Conservation (phyloP, 1,140 invertebrate species). For the Drosophila lacteicornis region DNA sequence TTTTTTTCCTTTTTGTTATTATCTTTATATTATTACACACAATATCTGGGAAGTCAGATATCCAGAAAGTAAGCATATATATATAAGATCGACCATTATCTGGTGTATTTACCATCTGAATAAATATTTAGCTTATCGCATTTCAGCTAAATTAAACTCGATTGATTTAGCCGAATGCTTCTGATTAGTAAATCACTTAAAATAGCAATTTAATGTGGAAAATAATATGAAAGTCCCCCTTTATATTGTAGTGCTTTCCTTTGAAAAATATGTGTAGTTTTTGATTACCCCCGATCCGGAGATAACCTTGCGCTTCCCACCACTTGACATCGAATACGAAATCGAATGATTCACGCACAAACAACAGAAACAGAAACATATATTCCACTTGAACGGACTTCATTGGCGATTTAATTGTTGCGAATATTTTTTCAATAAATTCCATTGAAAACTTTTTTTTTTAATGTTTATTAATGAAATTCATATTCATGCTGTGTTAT, state of each 20-base stretch:
- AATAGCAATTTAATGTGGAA: constrained; percentile 11
- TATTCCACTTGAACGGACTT: constrained; percentile 54
- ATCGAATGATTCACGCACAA: constrained; percentile 44
- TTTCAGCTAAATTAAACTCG: constrained; percentile 16
- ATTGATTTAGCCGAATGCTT: constrained; percentile 7
- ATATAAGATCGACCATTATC: neutral
- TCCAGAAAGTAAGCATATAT: neutral
- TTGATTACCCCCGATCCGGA: constrained; percentile 1
- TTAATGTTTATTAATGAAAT: constrained; percentile 64
- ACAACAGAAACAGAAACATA: constrained; percentile 42
- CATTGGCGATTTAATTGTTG: constrained; percentile 60
- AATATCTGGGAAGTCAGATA: no score
- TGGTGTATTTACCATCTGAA: neutral
- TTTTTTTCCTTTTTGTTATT: no score
- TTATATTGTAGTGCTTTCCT: neutral
- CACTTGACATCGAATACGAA: constrained; percentile 23
- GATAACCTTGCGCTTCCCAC: constrained; percentile 15
- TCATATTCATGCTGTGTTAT: constrained; percentile 25
- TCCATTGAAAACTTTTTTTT: constrained; percentile 49
- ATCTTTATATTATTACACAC: no score
- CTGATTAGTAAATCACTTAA: constrained; percentile 14
- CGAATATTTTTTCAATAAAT: constrained; percentile 37
- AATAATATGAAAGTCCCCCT: constrained; percentile 3
- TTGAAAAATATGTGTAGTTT: constrained; percentile 4
- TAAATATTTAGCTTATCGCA: constrained; percentile 18